These are phyloP conservation scores for Salvelinus namaycush DNA, from an alignment of 2,113 vertebrate species.

Conservation along the genomic window DNA sequence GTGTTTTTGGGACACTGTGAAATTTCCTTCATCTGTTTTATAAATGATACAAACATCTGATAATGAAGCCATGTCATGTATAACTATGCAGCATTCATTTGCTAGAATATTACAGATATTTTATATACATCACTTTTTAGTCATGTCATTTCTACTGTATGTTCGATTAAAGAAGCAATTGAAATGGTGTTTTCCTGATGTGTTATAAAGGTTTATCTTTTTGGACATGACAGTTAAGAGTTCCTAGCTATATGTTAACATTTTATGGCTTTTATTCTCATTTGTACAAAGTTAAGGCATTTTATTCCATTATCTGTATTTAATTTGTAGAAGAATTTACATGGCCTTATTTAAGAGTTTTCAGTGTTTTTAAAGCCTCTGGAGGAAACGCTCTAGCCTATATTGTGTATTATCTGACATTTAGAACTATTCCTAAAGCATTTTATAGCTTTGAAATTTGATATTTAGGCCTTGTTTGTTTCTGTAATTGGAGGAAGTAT, in stretches of 20 bases:
- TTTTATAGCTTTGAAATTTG: not conserved
- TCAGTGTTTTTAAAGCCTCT: not conserved
- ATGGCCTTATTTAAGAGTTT: not conserved
- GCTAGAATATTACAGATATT: conserved; percentile 1
- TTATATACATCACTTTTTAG: not conserved
- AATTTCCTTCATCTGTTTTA: conserved; percentile 23
- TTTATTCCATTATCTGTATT: not conserved
- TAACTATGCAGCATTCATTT: conserved; percentile 32
- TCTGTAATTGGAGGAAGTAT: not conserved
- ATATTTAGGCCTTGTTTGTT: not conserved
- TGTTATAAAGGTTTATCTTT: not conserved
- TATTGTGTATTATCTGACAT: not conserved
- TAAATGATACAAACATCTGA: conserved; percentile 14
- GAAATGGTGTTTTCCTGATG: not conserved
- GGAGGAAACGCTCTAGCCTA: not conserved
- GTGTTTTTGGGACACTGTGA: conserved; percentile 22
- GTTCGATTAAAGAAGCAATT: not conserved
- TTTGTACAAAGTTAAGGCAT: not conserved
- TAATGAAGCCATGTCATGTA: conserved; percentile 29
- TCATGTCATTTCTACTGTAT: too few species aligned
- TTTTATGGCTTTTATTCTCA: not conserved
- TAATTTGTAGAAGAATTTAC: not conserved
- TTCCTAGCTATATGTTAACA: not conserved
- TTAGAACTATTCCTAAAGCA: not conserved
- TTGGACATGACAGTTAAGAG: not conserved